A percentile compares a stretch with the other conserved stretches of the same genome.
phyloP scores from a whole-genome alignment of 1,140 invertebrate genomes.

The Zaprionus africanus region DNA sequence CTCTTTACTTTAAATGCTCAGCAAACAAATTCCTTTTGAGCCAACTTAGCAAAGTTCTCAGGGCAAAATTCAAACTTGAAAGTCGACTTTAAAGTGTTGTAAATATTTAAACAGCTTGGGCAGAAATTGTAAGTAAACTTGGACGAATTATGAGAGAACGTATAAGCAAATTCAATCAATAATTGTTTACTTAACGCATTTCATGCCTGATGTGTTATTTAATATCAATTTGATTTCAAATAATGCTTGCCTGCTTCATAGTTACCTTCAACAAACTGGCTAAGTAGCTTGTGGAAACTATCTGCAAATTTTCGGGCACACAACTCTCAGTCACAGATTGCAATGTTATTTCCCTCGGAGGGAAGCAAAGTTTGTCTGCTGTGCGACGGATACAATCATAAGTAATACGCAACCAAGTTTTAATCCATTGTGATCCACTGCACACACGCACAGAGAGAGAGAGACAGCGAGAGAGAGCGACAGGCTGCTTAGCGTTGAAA shows the following conservation, averaged over 20 bases:
- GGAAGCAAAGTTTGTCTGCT: slow-evolving; percentile 20
- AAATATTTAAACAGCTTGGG: not conserved
- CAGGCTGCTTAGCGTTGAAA: slow-evolving; percentile 47
- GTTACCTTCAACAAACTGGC: not conserved
- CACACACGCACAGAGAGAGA: slow-evolving; percentile 10
- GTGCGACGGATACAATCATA: slow-evolving; percentile 27
- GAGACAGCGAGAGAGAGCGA: not conserved
- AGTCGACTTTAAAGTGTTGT: not conserved
- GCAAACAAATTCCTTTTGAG: slow-evolving; percentile 8
- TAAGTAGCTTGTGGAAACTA: slow-evolving; percentile 29
- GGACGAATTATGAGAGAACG: not conserved
- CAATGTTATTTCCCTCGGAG: not conserved
- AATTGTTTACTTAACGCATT: not conserved
- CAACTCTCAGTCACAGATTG: slow-evolving; percentile 29
- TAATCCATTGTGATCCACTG: slow-evolving; percentile 65
- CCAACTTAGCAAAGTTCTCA: slow-evolving; percentile 6
- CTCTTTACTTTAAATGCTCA: slow-evolving; percentile 4
- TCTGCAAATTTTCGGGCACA: not conserved
- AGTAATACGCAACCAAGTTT: slow-evolving; percentile 52
- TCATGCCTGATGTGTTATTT: not conserved
- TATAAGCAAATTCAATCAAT: not conserved
- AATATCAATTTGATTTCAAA: not conserved
- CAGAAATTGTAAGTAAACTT: not conserved
- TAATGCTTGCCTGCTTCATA: not conserved
- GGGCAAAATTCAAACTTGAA: not conserved